phyloP scores from a whole-genome alignment of 2,113 vertebrate species.

The Heptranchias perlo region DNA sequence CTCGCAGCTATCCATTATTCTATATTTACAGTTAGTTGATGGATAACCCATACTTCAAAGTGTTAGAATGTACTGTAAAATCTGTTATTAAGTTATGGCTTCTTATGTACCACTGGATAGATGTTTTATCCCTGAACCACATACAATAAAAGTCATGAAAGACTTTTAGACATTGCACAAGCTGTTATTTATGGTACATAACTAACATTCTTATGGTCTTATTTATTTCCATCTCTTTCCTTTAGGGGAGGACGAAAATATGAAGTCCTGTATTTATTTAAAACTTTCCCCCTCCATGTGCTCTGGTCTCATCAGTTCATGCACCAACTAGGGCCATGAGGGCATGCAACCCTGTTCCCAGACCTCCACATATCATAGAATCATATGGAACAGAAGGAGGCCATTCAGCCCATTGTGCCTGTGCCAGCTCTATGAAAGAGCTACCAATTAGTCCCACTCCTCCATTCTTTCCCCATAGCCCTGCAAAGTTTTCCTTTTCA shows the following conservation, averaged over 20 bases:
- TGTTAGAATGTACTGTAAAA: neutral
- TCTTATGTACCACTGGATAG: neutral
- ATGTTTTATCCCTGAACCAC: neutral
- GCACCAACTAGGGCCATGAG: no score
- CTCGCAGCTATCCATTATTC: conserved; percentile 5
- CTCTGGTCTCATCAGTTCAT: no score
- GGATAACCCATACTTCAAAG: neutral
- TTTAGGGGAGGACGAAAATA: neutral
- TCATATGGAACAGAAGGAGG: no score
- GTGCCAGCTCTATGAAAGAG: no score
- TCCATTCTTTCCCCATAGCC: no score
- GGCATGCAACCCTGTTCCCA: no score
- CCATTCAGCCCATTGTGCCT: no score
- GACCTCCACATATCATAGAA: no score
- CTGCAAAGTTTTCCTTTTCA: no score
- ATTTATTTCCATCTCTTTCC: neutral
- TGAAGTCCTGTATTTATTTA: neutral
- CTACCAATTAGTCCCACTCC: no score
- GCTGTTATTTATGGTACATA: neutral
- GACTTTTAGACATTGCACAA: neutral
- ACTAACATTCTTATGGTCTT: neutral
- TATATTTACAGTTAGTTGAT: conserved; percentile 19
- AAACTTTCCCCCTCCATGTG: neutral
- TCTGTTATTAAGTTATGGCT: conserved; percentile 18
- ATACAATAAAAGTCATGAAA: neutral